These are phyloP conservation scores for Cheilosia pagana DNA, from an alignment of 2,888 invertebrate genomes.

Conservation along the genomic window DNA sequence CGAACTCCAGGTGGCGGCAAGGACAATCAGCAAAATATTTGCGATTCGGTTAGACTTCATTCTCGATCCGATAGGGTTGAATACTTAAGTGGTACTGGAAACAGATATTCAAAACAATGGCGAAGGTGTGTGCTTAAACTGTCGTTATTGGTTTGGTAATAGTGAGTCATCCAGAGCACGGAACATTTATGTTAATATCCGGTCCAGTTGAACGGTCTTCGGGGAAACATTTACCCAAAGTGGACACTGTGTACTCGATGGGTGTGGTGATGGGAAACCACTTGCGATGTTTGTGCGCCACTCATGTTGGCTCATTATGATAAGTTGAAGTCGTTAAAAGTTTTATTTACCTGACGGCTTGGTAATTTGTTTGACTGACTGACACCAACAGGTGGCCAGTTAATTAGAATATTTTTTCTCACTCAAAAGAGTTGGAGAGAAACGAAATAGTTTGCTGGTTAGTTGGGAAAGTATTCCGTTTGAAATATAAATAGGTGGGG, in stretches of 20 bases:
- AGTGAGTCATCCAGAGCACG: slow-evolving; percentile 18
- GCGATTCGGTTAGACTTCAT: slow-evolving; percentile 27
- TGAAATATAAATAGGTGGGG: no score
- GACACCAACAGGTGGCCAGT: slow-evolving; percentile 20
- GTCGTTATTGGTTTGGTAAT: slow-evolving; percentile 1
- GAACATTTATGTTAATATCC: slow-evolving; percentile 22
- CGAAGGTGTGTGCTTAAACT: slow-evolving; percentile 14
- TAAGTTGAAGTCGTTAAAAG: slow-evolving; percentile 44
- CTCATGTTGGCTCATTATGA: slow-evolving; percentile 43
- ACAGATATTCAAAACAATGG: neutral
- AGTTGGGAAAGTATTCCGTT: no score
- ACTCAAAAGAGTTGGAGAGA: no score
- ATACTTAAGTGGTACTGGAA: slow-evolving; percentile 39
- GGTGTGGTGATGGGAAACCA: slow-evolving; percentile 1
- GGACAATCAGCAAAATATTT: slow-evolving; percentile 30
- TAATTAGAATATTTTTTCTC: slow-evolving; percentile 20
- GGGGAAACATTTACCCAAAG: slow-evolving; percentile 23
- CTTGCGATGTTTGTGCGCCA: slow-evolving; percentile 1
- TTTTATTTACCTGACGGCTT: slow-evolving; percentile 26
- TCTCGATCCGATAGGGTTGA: slow-evolving; percentile 19
- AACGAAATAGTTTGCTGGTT: no score
- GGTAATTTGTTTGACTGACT: slow-evolving; percentile 34
- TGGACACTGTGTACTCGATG: neutral
- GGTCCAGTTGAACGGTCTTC: slow-evolving; percentile 12
- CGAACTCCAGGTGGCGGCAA: slow-evolving; percentile 6